A percentile compares a stretch with the other conserved stretches of the same genome.
These are phyloP conservation scores for Drosophila setosimentum DNA, from an alignment of 2,888 invertebrate species.

Conservation along the genomic window DNA sequence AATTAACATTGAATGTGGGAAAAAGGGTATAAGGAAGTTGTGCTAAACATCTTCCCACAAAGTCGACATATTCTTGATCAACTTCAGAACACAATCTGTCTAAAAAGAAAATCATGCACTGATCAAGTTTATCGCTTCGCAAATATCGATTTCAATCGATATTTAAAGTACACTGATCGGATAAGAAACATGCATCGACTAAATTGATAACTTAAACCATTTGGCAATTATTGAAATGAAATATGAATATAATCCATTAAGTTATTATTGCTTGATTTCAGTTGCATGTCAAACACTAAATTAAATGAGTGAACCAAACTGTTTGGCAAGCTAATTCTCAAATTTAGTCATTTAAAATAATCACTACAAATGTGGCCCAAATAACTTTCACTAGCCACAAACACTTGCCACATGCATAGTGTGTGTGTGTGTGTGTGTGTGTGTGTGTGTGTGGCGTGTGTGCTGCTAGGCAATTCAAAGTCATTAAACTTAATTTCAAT, in stretches of 20 bases:
- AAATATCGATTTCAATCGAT: neutral
- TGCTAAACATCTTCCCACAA: neutral
- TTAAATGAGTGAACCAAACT: neutral
- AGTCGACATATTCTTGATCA: neutral
- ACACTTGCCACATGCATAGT: slow-evolving; percentile 16
- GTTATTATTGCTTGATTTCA: neutral
- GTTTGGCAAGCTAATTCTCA: neutral
- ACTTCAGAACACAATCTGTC: neutral
- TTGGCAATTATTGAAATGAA: neutral
- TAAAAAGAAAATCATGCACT: neutral
- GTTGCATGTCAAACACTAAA: neutral
- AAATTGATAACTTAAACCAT: neutral
- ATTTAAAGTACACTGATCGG: too few relatives aligned
- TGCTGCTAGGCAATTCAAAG: slow-evolving; percentile 23
- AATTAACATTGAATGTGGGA: neutral
- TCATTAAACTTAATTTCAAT: slow-evolving; percentile 53
- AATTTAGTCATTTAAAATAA: slow-evolving; percentile 2
- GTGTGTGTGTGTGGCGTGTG: neutral
- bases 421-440: slow-evolving; percentile 5
- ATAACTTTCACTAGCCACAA: slow-evolving; percentile 27
- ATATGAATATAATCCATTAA: neutral
- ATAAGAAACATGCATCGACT: neutral
- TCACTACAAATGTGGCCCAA: slow-evolving; percentile 7
- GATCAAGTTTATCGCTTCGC: neutral
- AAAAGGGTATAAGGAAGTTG: neutral